Base-by-base conservation (phyloP, 2,113 vertebrate genomes). In the Microtus richardsoni region DNA sequence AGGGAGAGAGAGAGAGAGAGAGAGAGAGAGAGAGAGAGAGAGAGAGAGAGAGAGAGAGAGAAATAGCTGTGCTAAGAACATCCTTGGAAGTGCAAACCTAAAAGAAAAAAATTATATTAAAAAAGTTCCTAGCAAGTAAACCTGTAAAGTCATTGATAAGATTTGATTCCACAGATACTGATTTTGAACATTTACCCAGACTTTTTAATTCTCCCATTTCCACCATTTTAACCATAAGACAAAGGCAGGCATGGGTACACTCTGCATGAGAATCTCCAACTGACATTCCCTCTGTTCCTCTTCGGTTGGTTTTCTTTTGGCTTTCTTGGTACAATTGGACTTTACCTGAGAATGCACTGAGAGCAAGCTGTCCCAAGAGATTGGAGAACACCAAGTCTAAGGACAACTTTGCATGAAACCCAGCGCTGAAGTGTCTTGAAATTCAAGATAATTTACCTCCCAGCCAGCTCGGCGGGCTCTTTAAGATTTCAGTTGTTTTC, bases 141-240 rank as follows among this genome's bases (percentile, higher is more conserved):
- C 39, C 52, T 88, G 13, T 78, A 66, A 62, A 54, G 60, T 62
- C 28, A 79, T 58, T 54, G 70, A 64, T 74, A 41, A 52, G 17
- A 83, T 49, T 86, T 62, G 73, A 88, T 87, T 93, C 83, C 89
- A 21, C 2, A 36, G n/a, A 79, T 83, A 70, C n/a, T 52, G 86
- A 88, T 16, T 87, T 91, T 83, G 66, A 33, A 94, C 64, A 49
- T 75, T 93, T 77, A 79, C 49, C 30, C 19, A 71, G n/a, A 22
- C 8, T 3, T 78, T 58, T 91, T 28, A 19, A 30, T 22, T 89
- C 58, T 16, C 4, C 12, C 12, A 3, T 92, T 85, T 68, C 3
- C 33, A 16, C 33, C 47, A 70, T 88, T 82, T 92, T 82, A 39
- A 52, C 28, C 36, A 77, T 7, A 93, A 24, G 26, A 66, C 68